Evolutionary conservation across 2,888 invertebrate species (phyloP), one percentile per base, ranked within the genome.

Genomic region (Eristalis arbustorum): DNA sequence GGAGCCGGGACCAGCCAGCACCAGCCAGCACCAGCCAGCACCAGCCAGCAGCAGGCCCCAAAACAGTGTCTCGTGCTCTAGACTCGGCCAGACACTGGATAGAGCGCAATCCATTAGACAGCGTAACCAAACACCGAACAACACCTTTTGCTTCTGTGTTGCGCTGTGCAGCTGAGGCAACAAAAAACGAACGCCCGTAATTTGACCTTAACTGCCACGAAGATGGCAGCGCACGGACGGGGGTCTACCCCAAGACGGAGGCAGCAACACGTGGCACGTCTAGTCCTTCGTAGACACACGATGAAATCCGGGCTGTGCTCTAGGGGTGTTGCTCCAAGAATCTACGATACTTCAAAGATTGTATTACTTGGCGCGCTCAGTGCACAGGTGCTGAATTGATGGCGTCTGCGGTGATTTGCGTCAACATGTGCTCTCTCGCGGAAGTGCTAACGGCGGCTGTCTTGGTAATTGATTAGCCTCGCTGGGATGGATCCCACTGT

Each of bases 241-340:
- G n/a, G n/a, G n/a, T n/a, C n/a, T n/a, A n/a, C n/a, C n/a, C n/a
- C n/a, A n/a, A n/a, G n/a, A 74, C 68, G 77, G 67, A 56, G 57
- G 61, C 18, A 1, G 6, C 5, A 82, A 85, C 85, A 82, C 85
- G 85, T 85, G 85, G 82, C 85, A 66, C 69, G 57, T 69, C 82
- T 78, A 82, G 81, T 74, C 11, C 18, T 49, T 49, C 49, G 49
- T 49, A 49, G 49, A 49, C 13, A 6, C 4, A 42, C 14, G n/a
- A 31, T 31, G 28, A n/a, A n/a, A n/a, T n/a, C n/a, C n/a, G n/a
- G n/a, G n/a, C n/a, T n/a, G n/a, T n/a, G n/a, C n/a, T n/a, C n/a
- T n/a, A n/a, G n/a, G n/a, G n/a, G n/a, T n/a, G n/a, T n/a, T n/a
- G n/a, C 66, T 31, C 68, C 66, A 69, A n/a, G 66, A 74, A 37